A percentile compares a stretch with the other conserved stretches of the same genome.
phyloP scores from a whole-genome alignment of 2,113 vertebrate species.

The human (Homo sapiens) region DNA sequence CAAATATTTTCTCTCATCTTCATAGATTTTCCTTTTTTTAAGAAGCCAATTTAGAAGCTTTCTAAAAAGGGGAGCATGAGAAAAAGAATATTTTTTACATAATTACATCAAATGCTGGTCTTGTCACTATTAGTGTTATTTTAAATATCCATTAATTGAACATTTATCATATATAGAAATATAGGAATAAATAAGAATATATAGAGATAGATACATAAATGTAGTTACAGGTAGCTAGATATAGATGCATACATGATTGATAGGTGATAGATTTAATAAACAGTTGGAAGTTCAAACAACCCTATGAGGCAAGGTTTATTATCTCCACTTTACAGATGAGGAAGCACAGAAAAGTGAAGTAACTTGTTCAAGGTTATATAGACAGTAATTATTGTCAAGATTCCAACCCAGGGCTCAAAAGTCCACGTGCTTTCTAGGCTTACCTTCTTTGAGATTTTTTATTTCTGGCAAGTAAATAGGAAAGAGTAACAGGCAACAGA shows the following conservation, averaged over 20 bases:
- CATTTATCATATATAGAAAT: not conserved
- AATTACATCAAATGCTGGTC: not conserved
- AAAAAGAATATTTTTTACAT: not conserved
- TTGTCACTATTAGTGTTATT: not conserved
- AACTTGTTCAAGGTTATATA: not conserved
- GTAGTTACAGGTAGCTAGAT: not conserved
- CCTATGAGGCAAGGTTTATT: not conserved
- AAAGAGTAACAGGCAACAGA: not conserved
- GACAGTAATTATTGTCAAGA: not conserved
- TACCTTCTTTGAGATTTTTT: not conserved
- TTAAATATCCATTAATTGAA: not conserved
- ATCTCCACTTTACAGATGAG: not conserved
- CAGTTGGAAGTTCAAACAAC: not conserved
- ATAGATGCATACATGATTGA: not conserved
- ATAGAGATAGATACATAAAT: not conserved
- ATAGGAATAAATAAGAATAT: not conserved
- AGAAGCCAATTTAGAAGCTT: constrained; percentile 15
- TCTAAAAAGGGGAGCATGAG: not conserved
- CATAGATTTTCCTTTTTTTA: not conserved
- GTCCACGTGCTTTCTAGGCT: not conserved
- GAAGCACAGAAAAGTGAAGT: not conserved
- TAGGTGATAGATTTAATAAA: not conserved
- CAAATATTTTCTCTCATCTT: not conserved
- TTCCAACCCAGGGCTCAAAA: not conserved
- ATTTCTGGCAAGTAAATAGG: not conserved